Evolutionary conservation across 2,113 vertebrate genomes (phyloP).

Genomic region (Gobiocypris rarus): DNA sequence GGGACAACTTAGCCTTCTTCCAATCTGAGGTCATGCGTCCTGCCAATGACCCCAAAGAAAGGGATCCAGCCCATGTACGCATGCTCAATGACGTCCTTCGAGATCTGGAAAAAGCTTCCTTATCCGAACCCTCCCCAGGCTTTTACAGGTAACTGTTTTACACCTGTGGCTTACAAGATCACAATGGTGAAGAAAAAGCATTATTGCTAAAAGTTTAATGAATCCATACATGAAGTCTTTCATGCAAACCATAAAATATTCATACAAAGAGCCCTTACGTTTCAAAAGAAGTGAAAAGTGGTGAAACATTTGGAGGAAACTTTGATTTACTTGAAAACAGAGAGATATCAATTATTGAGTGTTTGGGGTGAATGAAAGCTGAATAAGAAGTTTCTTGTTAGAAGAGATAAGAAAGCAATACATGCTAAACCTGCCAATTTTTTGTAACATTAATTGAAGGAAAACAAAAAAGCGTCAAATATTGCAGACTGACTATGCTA

Average conservation of each 20-base stretch:
- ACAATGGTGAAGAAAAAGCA: neutral
- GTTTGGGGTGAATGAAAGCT: neutral
- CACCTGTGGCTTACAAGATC: neutral
- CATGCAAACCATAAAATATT: conserved; percentile 6
- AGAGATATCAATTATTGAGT: conserved; percentile 38
- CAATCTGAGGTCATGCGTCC: conserved; percentile 95
- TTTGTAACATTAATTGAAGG: neutral
- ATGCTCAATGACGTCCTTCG: conserved; percentile 94
- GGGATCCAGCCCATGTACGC: conserved; percentile 82
- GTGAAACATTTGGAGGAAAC: neutral
- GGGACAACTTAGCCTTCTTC: conserved; percentile 85
- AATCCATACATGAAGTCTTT: conserved; percentile 6
- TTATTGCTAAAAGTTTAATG: neutral
- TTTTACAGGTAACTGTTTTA: conserved; percentile 82
- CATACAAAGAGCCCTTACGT: neutral
- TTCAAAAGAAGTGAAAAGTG: conserved; percentile 22
- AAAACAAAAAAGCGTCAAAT: neutral
- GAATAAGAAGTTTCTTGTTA: conserved; percentile 10
- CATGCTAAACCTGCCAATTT: neutral
- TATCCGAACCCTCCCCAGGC: conserved; percentile 76
- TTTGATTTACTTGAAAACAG: conserved; percentile 17
- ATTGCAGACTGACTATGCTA: neutral
- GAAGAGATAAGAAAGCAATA: neutral
- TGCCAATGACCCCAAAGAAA: conserved; percentile 89
- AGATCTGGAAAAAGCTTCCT: conserved; percentile 88